Percentiles rank a stretch among this genome's conserved stretches.
Evolutionary conservation across 2,888 invertebrate genomes (phyloP).

Genomic region (Luperina testacea): DNA sequence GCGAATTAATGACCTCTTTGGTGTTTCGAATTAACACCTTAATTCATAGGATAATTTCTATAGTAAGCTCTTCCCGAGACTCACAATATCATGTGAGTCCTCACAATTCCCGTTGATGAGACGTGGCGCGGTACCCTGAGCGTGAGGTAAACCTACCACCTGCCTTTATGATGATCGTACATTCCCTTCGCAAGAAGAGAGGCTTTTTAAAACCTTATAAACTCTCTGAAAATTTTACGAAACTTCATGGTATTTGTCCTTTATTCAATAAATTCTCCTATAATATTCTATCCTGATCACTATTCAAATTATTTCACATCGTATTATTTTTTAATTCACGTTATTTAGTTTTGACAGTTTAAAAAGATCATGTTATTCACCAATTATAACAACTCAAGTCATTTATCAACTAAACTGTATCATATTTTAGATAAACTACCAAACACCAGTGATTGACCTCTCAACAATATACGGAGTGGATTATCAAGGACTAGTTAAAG

Average conservation of each 20-base stretch:
- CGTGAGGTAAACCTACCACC: not conserved
- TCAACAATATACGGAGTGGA: slow-evolving; percentile 82
- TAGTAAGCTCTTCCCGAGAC: slow-evolving; percentile 58
- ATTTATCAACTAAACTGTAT: not conserved
- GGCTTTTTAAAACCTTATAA: not conserved
- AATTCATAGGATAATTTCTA: slow-evolving; percentile 53
- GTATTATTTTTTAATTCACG: not conserved
- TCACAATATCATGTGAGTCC: slow-evolving; percentile 55
- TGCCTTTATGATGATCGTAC: too few species aligned
- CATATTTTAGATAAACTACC: slow-evolving; percentile 77
- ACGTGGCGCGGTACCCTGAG: slow-evolving; percentile 18
- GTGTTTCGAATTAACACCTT: slow-evolving; percentile 28
- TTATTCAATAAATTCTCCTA: not conserved
- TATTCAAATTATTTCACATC: not conserved
- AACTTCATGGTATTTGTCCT: not conserved
- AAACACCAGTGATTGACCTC: slow-evolving; percentile 81
- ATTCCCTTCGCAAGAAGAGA: not conserved
- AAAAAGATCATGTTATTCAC: not conserved
- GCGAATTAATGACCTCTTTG: slow-evolving; percentile 20
- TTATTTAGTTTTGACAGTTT: not conserved
- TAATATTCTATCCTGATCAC: not conserved
- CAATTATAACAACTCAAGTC: not conserved
- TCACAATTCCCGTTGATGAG: slow-evolving; percentile 64
- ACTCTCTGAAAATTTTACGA: not conserved
- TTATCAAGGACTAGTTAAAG: slow-evolving; percentile 70